phyloP scores from a whole-genome alignment of 2,113 vertebrate species.

The Chamaea fasciata region DNA sequence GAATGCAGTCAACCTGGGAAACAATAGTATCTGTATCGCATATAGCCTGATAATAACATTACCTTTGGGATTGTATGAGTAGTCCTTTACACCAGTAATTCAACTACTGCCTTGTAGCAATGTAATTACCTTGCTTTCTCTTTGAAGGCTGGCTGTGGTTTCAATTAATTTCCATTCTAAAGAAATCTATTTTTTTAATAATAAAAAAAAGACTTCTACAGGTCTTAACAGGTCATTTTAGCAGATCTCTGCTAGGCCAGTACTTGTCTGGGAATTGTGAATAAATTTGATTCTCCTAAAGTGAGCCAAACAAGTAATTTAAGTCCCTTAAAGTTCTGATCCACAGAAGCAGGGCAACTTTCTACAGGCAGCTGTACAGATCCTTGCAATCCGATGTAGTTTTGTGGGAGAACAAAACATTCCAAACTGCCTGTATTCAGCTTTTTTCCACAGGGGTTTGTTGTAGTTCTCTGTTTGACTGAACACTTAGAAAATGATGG shows the following conservation, averaged over 20 bases:
- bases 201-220: background rate
- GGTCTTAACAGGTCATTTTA: background rate
- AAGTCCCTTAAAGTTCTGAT: background rate
- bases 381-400: background rate
- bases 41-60: background rate
- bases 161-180: slow-evolving; percentile 49
- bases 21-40: background rate
- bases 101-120: slow-evolving; percentile 23
- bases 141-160: slow-evolving; percentile 36
- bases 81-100: slow-evolving; percentile 34
- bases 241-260: background rate
- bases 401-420: background rate
- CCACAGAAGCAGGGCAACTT: background rate
- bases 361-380: background rate
- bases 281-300: background rate
- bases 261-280: background rate
- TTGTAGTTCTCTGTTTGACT: background rate
- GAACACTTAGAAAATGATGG: background rate
- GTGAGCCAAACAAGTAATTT: background rate
- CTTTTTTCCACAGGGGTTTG: background rate
- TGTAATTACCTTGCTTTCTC: slow-evolving; percentile 38
- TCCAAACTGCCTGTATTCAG: background rate
- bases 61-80: background rate
- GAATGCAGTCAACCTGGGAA: background rate
- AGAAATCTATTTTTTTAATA: slow-evolving; percentile 30